phyloP scores from a whole-genome alignment of 2,797 vertebrate species.

The Harpagifer antarcticus region DNA sequence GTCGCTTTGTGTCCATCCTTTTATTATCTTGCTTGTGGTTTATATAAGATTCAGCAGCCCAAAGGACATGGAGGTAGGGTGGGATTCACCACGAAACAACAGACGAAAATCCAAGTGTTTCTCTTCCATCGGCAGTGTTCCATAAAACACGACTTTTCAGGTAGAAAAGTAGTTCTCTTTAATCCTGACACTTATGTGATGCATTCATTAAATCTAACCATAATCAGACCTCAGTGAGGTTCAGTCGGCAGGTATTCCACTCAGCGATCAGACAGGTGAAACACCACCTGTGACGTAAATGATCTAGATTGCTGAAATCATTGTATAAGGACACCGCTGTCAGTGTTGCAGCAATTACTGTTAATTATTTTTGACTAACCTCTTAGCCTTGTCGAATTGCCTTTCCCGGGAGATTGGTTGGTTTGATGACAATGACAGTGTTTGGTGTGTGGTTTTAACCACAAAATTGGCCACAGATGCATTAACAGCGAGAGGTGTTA shows the following conservation, averaged over 20 bases:
- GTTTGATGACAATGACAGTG: constrained; percentile 87
- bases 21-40: background rate
- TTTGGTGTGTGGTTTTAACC: constrained; percentile 82
- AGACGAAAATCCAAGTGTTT: background rate
- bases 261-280: constrained; percentile 70
- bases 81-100: background rate
- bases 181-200: background rate
- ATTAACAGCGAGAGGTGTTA: constrained; percentile 86
- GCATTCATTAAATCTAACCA: constrained; percentile 34
- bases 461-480: constrained; percentile 88
- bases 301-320: constrained; percentile 48
- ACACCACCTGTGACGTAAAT: constrained; percentile 40
- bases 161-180: background rate
- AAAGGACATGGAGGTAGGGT: background rate
- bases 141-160: background rate
- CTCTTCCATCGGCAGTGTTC: background rate
- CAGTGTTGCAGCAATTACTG: constrained; percentile 53
- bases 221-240: constrained; percentile 57
- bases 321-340: constrained; percentile 42
- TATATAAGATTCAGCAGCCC: background rate
- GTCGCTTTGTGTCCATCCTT: background rate
- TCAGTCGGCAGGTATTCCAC: constrained; percentile 56
- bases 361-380: constrained; percentile 63
- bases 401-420: constrained; percentile 78
- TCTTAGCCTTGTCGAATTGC: constrained; percentile 53